Base-by-base conservation (phyloP, 1,140 invertebrate genomes). In the Hylaeus anthracinus region DNA sequence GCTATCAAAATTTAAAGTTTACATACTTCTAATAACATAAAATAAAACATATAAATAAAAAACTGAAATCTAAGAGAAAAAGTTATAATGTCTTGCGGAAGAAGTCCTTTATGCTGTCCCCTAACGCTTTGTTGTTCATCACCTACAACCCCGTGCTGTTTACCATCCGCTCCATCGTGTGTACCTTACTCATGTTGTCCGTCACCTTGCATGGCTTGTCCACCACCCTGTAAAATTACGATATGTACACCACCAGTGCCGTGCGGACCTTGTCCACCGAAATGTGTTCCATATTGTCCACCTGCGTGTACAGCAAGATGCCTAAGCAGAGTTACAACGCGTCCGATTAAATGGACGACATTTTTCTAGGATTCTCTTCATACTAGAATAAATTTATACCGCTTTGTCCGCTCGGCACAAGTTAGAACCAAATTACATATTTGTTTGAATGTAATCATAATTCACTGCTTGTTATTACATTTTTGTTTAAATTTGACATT, bases 191-290 rank as follows among this genome's bases (percentile, higher is more conserved):
- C 72, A 71, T 78, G 83, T 63, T 77, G 56, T 61, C 65, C 70
- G 48, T 72, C 79, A 51, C 39, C 53, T 45, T 84, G 76, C 64
- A 9, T 82, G n/a, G 67, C 81, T 39, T 87, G 85, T 48, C 79
- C 76, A 9, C 70, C 72, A 69, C 83, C 86, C 2, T 87, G 86
- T 76, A 70, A 64, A 72, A 84, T 86, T 67, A 88, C 87, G 1
- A 86, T 88, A 70, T 88, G 84, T 48, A 88, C 84, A 26, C 87
- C 87, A 15, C 80, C 87, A 39, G 80, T 88, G 81, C 78, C 86
- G 70, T 86, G 82, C 78, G 86, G 86, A 84, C 82, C 82, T 37
- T 66, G 45, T 51, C 83, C 87, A 58, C 87, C 85, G 15, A 88
- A 87, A 87, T 88, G 87, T 45, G 65, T 83, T 48, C 83, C 83